Evolutionary conservation across 2,113 vertebrate genomes (phyloP).

Genomic region (Loxodonta africana): DNA sequence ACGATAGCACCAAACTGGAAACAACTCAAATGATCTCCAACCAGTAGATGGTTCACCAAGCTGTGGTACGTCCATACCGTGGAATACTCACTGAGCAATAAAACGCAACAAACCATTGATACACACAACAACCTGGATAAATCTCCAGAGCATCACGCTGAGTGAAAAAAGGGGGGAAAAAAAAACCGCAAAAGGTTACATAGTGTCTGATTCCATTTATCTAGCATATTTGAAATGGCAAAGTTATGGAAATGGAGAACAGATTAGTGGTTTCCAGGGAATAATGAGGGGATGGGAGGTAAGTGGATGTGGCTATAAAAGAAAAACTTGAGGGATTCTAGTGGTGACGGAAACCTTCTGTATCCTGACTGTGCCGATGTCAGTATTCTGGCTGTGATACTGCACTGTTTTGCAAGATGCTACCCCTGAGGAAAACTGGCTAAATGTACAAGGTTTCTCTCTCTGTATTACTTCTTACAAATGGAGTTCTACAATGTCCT

Average conservation of each 20-base stretch:
- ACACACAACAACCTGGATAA: background rate
- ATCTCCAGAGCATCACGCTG: background rate
- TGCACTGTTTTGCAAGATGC: background rate
- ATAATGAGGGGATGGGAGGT: background rate
- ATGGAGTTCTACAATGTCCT: too few relatives aligned
- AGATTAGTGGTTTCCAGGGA: background rate
- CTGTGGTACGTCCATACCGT: background rate
- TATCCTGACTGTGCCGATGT: background rate
- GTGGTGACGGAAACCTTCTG: background rate
- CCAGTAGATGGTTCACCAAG: background rate
- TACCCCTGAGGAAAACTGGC: background rate
- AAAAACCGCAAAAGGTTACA: background rate
- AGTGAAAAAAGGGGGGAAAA: background rate
- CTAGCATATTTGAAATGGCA: background rate
- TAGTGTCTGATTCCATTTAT: background rate
- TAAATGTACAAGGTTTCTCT: background rate
- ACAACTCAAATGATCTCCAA: background rate
- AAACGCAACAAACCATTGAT: background rate
- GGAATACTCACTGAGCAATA: background rate
- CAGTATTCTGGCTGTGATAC: background rate
- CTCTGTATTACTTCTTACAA: background rate
- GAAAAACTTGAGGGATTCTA: too few relatives aligned
- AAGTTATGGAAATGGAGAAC: background rate
- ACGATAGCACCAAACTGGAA: background rate
- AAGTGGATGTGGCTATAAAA: background rate